These are phyloP conservation scores for Microplitis manilae DNA, from an alignment of 2,888 invertebrate genomes.

Conservation along the genomic window DNA sequence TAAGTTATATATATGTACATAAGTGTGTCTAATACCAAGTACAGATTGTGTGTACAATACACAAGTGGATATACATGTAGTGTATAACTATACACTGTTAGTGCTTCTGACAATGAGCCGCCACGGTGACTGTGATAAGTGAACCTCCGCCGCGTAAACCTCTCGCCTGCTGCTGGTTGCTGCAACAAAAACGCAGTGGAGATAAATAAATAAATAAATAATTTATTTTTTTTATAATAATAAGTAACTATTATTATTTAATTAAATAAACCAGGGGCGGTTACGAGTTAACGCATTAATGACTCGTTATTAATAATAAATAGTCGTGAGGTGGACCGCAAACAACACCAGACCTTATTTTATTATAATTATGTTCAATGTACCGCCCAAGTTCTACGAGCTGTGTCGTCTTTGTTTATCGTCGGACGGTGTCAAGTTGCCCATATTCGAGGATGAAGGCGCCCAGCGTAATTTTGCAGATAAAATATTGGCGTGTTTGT, in stretches of 20 bases:
- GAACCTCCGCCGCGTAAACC: constrained; percentile 51
- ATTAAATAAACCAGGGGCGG: constrained; percentile 33
- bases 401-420: constrained; percentile 95
- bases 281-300: constrained; percentile 52
- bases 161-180: constrained; percentile 49
- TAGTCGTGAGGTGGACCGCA: constrained; percentile 54
- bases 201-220: constrained; percentile 26
- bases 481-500: constrained; percentile 73
- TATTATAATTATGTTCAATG: constrained; percentile 86
- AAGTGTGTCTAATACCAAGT: background rate
- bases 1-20: background rate
- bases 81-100: constrained; percentile 40
- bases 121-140: constrained; percentile 68
- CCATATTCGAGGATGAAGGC: constrained; percentile 84
- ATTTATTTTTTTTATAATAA: background rate
- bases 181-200: constrained; percentile 38
- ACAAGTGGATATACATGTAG: background rate
- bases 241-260: background rate
- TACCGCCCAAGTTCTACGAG: constrained; percentile 94
- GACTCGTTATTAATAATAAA: constrained; percentile 61
- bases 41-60: constrained; percentile 11
- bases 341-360: constrained; percentile 56
- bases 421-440: constrained; percentile 81
- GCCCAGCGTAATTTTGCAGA: constrained; percentile 79
- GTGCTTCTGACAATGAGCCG: constrained; percentile 67